Base-by-base conservation (phyloP, 2,113 vertebrate genomes). In the Rhagologus leucostigma region DNA sequence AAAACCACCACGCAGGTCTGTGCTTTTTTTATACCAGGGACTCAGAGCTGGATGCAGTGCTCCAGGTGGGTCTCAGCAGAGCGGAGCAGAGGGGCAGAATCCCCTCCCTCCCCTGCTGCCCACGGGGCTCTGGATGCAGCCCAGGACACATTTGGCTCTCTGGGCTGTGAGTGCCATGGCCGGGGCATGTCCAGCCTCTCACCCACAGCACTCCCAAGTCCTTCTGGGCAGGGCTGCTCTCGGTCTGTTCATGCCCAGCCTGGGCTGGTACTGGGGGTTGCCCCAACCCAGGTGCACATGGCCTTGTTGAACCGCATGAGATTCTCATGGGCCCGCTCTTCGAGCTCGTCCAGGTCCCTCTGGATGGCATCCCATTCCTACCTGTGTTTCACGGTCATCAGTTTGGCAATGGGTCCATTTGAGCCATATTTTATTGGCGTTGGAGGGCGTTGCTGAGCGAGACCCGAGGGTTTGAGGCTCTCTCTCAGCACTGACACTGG, bases 191-290 rank as follows among this genome's bases (percentile, higher is more conserved):
- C 47, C 82, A 80, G n/a, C 55, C 83, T 81, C 49, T 81, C 53
- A 49, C 9, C 53, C 41, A 39, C 11, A 81, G 62, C 77, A 62
- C 35, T 35, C 44, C 32, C 32, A 69, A 9, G 27, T 12, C 49
- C 69, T n/a, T 30, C 83, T 81, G 53, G 41, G 2, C 62, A 81
- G 27, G 13, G 55, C 41, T 75, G 55, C 55, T 44, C 62, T 21
- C 2, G 3, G 1, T 55, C 35, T 67, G 32, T 11, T 26, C 55
- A 44, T 55, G 6, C 33, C 47, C 73, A 50, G 46, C 52, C 46
- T 42, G n/a, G 2, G 29, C 14, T 68, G 35, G 1, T 21, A 29
- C 5, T 1, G 0, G 20, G 68, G 9, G 1, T 1, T 74, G 47
- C 7, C 9, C 32, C 0, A 0, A 9, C 16, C 26, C 18, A 18